phyloP scores from a whole-genome alignment of 2,888 invertebrate genomes.

The Melipona bicolor region DNA sequence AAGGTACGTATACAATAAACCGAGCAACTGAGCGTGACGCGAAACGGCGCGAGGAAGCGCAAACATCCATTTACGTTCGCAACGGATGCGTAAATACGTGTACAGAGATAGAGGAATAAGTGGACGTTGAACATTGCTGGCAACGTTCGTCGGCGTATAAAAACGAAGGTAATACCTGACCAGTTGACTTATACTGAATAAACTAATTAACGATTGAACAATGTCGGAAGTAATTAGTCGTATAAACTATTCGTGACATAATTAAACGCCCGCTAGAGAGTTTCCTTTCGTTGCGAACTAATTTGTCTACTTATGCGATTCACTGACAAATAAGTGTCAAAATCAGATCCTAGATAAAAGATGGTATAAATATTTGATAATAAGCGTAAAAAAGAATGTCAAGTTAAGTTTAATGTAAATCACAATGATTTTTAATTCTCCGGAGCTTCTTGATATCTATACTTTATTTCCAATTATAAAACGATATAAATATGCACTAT shows the following conservation, averaged over 20 bases:
- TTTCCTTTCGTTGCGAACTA: constrained; percentile 18
- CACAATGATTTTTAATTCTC: not conserved
- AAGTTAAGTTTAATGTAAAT: not conserved
- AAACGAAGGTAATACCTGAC: constrained; percentile 40
- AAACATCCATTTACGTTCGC: constrained; percentile 43
- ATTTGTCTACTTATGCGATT: constrained; percentile 14
- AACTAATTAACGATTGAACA: constrained; percentile 76
- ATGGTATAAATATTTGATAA: not conserved
- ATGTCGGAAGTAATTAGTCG: constrained; percentile 79
- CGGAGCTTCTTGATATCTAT: no score
- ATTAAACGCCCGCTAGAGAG: constrained; percentile 63
- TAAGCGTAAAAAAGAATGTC: not conserved
- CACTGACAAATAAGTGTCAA: not conserved
- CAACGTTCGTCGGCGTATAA: constrained; percentile 23
- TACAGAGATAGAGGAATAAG: constrained; percentile 19
- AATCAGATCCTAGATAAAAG: not conserved
- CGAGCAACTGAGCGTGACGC: constrained; percentile 45
- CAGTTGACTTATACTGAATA: constrained; percentile 43
- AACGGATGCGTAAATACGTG: constrained; percentile 45
- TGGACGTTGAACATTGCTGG: constrained; percentile 6
- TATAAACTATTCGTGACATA: constrained; percentile 70
- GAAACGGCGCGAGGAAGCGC: constrained; percentile 44
- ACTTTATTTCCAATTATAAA: no score
- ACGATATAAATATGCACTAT: no score
- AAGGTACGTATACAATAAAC: constrained; percentile 31